Percentiles rank a stretch among this genome's conserved stretches.
Evolutionary conservation across 2,113 vertebrate species (phyloP).

Genomic region (Merops nubicus): DNA sequence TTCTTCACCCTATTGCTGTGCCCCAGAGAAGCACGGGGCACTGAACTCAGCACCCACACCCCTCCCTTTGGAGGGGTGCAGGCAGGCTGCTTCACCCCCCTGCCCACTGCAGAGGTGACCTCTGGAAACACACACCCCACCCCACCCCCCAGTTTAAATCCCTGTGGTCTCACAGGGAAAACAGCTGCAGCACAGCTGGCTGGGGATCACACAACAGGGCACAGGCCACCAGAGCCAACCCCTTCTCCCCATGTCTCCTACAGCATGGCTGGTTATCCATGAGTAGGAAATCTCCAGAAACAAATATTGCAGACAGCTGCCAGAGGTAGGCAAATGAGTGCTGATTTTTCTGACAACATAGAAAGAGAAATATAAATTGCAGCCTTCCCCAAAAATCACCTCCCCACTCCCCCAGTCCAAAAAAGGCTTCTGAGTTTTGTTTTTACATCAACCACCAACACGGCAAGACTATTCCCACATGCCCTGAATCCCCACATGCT

Average conservation of each 20-base stretch:
- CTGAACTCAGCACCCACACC: not conserved
- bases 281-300: not conserved
- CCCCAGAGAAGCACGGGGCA: not conserved
- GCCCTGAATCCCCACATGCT: not conserved
- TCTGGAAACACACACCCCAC: not conserved
- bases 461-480: not conserved
- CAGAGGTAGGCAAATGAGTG: not conserved
- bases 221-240: not conserved
- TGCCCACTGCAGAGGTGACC: accelerated
- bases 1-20: not conserved
- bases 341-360: not conserved
- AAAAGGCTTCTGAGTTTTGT: not conserved
- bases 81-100: not conserved
- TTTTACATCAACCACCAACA: not conserved
- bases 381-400: not conserved
- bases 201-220: not conserved
- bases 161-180: not conserved
- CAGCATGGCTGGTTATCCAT: accelerated
- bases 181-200: constrained; percentile 38
- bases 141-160: not conserved
- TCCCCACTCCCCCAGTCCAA: not conserved
- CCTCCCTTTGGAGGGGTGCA: not conserved
- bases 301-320: not conserved
- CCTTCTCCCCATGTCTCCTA: not conserved
- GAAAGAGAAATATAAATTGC: not conserved